A percentile compares a stretch with the other conserved stretches of the same genome.
Conservation (phyloP, 2,113 vertebrate species). For the Spea multiplicata region DNA sequence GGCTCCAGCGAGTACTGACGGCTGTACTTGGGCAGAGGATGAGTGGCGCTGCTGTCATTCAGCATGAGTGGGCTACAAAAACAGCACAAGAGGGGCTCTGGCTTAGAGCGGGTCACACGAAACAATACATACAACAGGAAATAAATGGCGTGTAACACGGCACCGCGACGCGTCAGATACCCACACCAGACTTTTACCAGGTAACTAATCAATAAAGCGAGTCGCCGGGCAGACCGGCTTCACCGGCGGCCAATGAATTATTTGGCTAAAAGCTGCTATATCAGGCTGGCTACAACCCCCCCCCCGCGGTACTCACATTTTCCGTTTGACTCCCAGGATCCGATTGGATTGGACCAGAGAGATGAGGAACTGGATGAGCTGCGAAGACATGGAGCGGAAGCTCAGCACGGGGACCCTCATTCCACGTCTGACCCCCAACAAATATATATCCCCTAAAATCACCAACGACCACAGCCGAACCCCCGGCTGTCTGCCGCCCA, state of each 20-base stretch:
- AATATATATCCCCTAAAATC: neutral
- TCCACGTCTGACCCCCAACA: neutral
- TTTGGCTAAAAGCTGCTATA: too few relatives aligned
- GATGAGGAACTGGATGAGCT: slow-evolving; percentile 94
- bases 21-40: slow-evolving; percentile 85
- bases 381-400: slow-evolving; percentile 33
- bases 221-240: too few relatives aligned
- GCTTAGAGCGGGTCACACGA: too few relatives aligned
- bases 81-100: neutral
- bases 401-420: neutral
- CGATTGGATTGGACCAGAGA: slow-evolving; percentile 89
- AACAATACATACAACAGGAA: too few relatives aligned
- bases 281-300: too few relatives aligned
- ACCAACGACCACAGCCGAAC: neutral
- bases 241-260: too few relatives aligned
- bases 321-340: slow-evolving; percentile 88
- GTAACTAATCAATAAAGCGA: too few relatives aligned
- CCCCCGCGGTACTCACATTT: slow-evolving; percentile 82
- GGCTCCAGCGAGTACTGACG: slow-evolving; percentile 84
- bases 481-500: neutral
- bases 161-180: too few relatives aligned
- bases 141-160: too few relatives aligned
- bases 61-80: slow-evolving; percentile 87
- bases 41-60: slow-evolving; percentile 78
- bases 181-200: too few relatives aligned